phyloP scores from a whole-genome alignment of 2,888 invertebrate genomes.

The Yponomeuta malinellus region DNA sequence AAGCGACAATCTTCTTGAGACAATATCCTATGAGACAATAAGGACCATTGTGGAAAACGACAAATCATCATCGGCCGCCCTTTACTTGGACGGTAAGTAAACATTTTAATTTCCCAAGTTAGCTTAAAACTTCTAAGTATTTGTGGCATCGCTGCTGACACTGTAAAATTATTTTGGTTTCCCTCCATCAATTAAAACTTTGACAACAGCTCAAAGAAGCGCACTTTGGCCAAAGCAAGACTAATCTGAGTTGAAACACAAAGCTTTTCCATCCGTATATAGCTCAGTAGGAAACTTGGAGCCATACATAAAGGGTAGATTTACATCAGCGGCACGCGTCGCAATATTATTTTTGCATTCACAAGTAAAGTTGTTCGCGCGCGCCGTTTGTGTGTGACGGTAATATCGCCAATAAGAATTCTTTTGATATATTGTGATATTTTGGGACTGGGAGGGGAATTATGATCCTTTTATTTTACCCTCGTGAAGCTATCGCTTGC shows the following conservation, averaged over 20 bases:
- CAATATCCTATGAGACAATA: conserved; percentile 84
- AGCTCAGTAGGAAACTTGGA: neutral
- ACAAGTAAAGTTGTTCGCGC: conserved; percentile 20
- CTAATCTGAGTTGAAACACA: conserved; percentile 2
- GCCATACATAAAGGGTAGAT: conserved; percentile 1
- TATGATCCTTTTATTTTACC: conserved; percentile 51
- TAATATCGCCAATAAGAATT: conserved; percentile 21
- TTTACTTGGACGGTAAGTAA: conserved; percentile 85
- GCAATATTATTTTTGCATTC: conserved; percentile 16
- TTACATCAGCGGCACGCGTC: conserved; percentile 13
- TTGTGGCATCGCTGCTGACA: neutral
- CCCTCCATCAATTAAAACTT: conserved; percentile 7
- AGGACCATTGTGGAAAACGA: conserved; percentile 84
- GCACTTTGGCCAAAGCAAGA: neutral
- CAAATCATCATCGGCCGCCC: conserved; percentile 81
- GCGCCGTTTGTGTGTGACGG: conserved; percentile 23
- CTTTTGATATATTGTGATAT: conserved; percentile 25
- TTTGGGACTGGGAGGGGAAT: conserved; percentile 24
- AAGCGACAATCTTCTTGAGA: conserved; percentile 84
- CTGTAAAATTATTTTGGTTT: neutral
- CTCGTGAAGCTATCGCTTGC: conserved; percentile 42
- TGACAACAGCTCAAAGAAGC: neutral
- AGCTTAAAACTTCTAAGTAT: conserved; percentile 3
- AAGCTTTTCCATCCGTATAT: neutral
- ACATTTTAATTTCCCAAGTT: conserved; percentile 23